phyloP scores from a whole-genome alignment of 2,888 invertebrate genomes.

The Falcaria lacertinaria region DNA sequence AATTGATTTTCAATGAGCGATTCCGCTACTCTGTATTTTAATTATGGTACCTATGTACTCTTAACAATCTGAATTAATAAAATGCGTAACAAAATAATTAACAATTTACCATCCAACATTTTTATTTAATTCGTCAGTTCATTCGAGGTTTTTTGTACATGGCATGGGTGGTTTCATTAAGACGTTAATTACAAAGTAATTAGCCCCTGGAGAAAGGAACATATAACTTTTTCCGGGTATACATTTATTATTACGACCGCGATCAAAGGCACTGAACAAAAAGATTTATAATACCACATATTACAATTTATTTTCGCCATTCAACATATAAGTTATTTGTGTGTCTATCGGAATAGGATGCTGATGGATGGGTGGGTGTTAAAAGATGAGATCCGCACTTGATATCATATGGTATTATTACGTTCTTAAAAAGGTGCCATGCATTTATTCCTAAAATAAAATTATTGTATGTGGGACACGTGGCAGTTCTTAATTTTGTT shows the following conservation, averaged over 20 bases:
- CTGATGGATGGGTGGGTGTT: background rate
- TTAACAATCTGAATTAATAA: no score
- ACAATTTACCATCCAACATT: no score
- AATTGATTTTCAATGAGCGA: no score
- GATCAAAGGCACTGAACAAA: background rate
- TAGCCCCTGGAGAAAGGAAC: background rate
- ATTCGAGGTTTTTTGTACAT: background rate
- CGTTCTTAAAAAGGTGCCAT: no score
- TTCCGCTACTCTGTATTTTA: no score
- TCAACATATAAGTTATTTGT: conserved; percentile 4
- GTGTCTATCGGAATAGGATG: background rate
- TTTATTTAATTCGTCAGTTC: background rate
- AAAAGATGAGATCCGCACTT: background rate
- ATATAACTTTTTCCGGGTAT: background rate
- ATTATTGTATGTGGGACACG: no score
- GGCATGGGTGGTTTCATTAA: background rate
- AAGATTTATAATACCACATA: conserved; percentile 2
- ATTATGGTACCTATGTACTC: no score
- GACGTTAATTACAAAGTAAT: background rate
- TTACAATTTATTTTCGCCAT: conserved; percentile 7
- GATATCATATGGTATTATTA: no score
- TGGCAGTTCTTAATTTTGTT: no score
- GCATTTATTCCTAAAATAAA: no score
- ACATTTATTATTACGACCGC: background rate
- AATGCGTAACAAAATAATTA: no score